phyloP scores from a whole-genome alignment of 2,113 vertebrate genomes.

The Myrmecobius fasciatus region DNA sequence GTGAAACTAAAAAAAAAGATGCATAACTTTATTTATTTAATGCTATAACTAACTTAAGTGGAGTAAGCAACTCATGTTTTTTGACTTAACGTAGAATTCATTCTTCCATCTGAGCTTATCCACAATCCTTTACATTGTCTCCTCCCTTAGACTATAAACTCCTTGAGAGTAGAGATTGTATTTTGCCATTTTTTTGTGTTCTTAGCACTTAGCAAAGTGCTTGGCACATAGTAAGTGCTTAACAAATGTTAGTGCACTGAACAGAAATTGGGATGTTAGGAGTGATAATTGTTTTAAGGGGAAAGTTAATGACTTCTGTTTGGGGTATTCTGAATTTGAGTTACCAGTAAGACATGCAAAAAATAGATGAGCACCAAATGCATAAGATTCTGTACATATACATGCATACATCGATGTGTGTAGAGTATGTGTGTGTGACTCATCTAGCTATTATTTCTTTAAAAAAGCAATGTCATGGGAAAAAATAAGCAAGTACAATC shows the following conservation, averaged over 20 bases:
- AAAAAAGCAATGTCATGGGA: not conserved
- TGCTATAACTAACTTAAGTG: no score
- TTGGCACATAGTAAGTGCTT: not conserved
- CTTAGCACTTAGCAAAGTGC: not conserved
- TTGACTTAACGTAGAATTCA: no score
- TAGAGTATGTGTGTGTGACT: not conserved
- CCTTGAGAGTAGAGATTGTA: not conserved
- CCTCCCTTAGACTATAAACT: not conserved
- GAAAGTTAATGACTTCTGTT: not conserved
- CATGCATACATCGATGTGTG: not conserved
- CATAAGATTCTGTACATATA: not conserved
- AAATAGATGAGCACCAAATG: not conserved
- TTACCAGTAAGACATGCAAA: not conserved
- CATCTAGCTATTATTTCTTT: not conserved
- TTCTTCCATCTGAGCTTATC: not conserved
- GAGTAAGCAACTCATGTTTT: no score
- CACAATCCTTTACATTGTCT: not conserved
- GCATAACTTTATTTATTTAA: no score
- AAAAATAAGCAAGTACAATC: conserved; percentile 24
- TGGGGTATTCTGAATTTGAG: not conserved
- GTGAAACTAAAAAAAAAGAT: no score
- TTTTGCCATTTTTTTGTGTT: not conserved
- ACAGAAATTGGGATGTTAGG: not conserved
- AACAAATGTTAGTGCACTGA: not conserved
- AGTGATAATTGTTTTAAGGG: not conserved